These are phyloP conservation scores for Amphiprion ocellaris DNA, from an alignment of 2,113 vertebrate genomes.

Conservation along the genomic window DNA sequence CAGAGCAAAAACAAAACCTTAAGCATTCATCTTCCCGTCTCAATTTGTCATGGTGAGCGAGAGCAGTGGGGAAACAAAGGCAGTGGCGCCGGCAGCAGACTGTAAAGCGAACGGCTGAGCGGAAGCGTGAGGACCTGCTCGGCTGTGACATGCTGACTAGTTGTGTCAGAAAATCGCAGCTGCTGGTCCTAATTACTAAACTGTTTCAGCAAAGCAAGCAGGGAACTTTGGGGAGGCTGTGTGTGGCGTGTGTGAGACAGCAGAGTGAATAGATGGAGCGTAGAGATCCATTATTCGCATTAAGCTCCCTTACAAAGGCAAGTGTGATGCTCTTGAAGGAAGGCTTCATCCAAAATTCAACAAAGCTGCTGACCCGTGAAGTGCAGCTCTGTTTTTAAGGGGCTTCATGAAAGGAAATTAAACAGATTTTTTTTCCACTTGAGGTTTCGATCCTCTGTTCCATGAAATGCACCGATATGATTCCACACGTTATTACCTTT, in stretches of 20 bases:
- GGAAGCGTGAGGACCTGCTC: constrained; percentile 40
- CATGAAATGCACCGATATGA: constrained; percentile 28
- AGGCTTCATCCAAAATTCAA: constrained; percentile 55
- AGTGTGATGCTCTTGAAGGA: constrained; percentile 38
- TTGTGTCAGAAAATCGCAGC: constrained; percentile 67
- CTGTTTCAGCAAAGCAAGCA: constrained; percentile 35
- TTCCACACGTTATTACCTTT: constrained; percentile 46
- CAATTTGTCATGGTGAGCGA: constrained; percentile 56
- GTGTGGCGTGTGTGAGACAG: neutral
- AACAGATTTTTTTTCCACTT: constrained; percentile 5
- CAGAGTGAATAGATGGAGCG: constrained; percentile 5
- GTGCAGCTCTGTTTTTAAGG: constrained; percentile 8
- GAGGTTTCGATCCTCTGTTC: constrained; percentile 7
- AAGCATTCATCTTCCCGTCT: constrained; percentile 37
- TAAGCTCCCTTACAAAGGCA: constrained; percentile 39
- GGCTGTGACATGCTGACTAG: constrained; percentile 53
- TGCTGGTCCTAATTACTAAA: constrained; percentile 71
- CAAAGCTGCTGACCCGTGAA: constrained; percentile 55
- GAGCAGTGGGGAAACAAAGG: constrained; percentile 6
- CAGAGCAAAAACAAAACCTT: constrained; percentile 46
- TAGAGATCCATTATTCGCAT: constrained; percentile 63
- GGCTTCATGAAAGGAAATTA: constrained; percentile 6
- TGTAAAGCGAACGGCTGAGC: constrained; percentile 45
- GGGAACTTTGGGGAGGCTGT: constrained; percentile 39
- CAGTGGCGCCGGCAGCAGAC: constrained; percentile 19